A percentile compares a stretch with the other conserved stretches of the same genome.
Conservation (phyloP, 2,113 vertebrate species). For the Lampris megalopsis region DNA sequence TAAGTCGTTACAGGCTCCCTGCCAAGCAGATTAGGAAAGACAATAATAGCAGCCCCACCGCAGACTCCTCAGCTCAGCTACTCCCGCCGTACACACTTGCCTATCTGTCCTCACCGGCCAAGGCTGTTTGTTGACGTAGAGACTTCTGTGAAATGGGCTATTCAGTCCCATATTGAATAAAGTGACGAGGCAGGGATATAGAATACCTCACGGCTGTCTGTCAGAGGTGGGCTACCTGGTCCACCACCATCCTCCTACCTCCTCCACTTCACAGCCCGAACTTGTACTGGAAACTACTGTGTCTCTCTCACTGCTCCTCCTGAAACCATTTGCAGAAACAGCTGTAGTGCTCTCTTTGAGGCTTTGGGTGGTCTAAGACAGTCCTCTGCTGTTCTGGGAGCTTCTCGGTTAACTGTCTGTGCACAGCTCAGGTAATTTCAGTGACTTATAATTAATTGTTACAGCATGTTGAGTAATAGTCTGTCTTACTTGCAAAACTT, state of each 20-base stretch:
- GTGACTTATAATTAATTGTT: slow-evolving; percentile 69
- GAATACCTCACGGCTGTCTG: slow-evolving; percentile 30
- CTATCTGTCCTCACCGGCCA: slow-evolving; percentile 34
- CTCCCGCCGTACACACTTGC: slow-evolving; percentile 40
- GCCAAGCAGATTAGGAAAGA: slow-evolving; percentile 56
- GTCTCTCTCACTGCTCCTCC: slow-evolving; percentile 16
- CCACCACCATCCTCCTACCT: neutral
- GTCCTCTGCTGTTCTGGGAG: slow-evolving; percentile 21
- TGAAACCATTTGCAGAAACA: slow-evolving; percentile 31
- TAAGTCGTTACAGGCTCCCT: slow-evolving; percentile 13
- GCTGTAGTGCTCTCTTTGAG: slow-evolving; percentile 21
- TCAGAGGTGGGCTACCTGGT: slow-evolving; percentile 33
- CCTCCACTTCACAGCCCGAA: neutral
- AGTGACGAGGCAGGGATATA: neutral
- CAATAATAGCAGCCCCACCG: slow-evolving; percentile 55
- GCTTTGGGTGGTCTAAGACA: slow-evolving; percentile 60
- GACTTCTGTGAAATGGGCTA: slow-evolving; percentile 30
- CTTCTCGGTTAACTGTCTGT: slow-evolving; percentile 44
- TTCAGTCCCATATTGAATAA: slow-evolving; percentile 39
- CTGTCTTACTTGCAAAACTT: slow-evolving; percentile 26
- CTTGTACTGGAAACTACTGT: too few relatives aligned
- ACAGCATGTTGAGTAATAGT: slow-evolving; percentile 53
- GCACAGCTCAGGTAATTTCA: slow-evolving; percentile 55
- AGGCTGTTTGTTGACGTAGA: slow-evolving; percentile 46
- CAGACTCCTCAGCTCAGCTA: slow-evolving; percentile 45